Base-by-base conservation (phyloP, 2,113 vertebrate genomes). In the Psittacara wagleri region DNA sequence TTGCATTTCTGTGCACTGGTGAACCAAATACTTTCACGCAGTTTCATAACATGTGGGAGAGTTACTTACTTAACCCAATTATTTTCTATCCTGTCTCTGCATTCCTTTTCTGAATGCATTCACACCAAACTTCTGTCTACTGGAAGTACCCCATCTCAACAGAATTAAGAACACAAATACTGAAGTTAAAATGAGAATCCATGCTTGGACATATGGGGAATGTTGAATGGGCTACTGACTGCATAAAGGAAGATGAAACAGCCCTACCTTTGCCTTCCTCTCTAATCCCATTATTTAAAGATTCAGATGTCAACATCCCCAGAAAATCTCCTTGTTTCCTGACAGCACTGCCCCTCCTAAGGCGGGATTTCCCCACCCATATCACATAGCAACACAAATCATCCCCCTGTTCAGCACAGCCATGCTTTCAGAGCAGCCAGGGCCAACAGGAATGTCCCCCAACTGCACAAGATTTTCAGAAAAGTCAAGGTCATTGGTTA, bases 331-430 rank as follows among this genome's bases (percentile, higher is more conserved):
- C 67, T 46, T 35, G 7, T 20, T 88, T 82, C 31, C 48, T 39
- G 13, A 55, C 37, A 78, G 18, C 17, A 68, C 3, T 25, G 25
- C 12, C 7, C 3, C 18, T 70, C 39, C 31, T 39, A 52, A 57
- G 18, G 7, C 54, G 5, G 6, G 24, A 49, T 44, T 41, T 44
- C 6, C 44, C 27, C 6, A 49, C 12, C 6, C 51, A 46, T 18
- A 44, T 62, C 10, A 48, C 39, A 90, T 12, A 1, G 0, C 2
- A 2, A 70, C 39, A 93, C 29, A 52, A 41, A 23, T 57, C 41
- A 48, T 13, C 9, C 5, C 39, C 59, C 9, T 1, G 0, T 12
- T 3, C 2, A 41, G 33, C 35, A 92, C 35, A 75, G 64, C 4
- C 29, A 35, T 4, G 2, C 17, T 76, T 82, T 59, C 51, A 82